These are phyloP conservation scores for Menura novaehollandiae DNA, from an alignment of 2,113 vertebrate genomes.

Conservation along the genomic window DNA sequence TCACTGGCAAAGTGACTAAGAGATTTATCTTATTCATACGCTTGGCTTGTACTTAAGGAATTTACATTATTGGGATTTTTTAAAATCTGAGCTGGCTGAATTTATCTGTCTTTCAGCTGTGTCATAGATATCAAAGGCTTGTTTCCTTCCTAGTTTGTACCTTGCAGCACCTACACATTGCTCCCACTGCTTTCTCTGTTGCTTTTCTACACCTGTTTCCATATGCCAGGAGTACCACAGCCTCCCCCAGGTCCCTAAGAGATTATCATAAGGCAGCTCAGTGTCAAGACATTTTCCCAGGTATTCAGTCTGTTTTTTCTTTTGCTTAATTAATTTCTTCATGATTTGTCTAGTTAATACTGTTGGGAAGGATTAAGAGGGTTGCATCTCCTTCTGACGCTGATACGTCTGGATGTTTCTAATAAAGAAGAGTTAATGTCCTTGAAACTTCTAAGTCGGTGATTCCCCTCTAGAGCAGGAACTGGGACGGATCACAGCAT, in stretches of 20 bases:
- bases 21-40: constrained; percentile 57
- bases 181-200: neutral
- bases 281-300: neutral
- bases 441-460: neutral
- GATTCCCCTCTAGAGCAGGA: neutral
- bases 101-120: neutral
- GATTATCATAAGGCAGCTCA: neutral
- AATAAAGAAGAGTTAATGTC: neutral
- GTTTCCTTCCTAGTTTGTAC: neutral
- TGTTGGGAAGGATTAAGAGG: neutral
- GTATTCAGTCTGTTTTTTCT: neutral
- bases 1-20: constrained; percentile 55
- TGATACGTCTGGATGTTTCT: neutral
- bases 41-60: constrained; percentile 45
- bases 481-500: neutral
- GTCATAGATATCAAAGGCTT: neutral
- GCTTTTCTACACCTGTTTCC: neutral
- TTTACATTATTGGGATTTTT: constrained; percentile 59
- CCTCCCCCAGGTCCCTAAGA: neutral
- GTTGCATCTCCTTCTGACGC: neutral
- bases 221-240: neutral
- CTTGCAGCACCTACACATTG: neutral
- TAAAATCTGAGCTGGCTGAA: neutral
- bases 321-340: constrained; percentile 27
- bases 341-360: neutral